Evolutionary conservation across 2,113 vertebrate species (phyloP).

Genomic region (Clarias macrocephalus): DNA sequence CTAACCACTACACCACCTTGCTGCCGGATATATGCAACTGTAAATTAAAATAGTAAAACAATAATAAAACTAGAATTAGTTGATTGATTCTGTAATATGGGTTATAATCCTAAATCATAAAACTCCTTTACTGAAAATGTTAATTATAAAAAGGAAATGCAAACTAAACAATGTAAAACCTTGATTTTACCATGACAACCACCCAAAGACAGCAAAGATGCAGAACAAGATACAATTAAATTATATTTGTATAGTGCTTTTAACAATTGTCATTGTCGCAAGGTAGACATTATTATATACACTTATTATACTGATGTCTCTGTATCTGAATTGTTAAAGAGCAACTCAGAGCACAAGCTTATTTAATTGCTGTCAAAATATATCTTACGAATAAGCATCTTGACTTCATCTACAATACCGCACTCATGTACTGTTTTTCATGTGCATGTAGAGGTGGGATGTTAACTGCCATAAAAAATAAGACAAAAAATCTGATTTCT

Average conservation of each 20-base stretch:
- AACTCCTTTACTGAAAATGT: neutral
- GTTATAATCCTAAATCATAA: neutral
- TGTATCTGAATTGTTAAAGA: neutral
- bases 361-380: neutral
- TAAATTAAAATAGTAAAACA: neutral
- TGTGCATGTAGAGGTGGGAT: neutral
- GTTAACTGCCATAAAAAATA: neutral
- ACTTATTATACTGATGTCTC: neutral
- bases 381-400: neutral
- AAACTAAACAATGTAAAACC: neutral
- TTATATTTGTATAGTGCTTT: too few species aligned
- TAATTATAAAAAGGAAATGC: neutral
- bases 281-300: too few species aligned
- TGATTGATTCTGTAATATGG: slow-evolving; percentile 1
- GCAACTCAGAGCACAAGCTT: neutral
- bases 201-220: neutral
- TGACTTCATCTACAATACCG: neutral
- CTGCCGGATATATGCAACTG: neutral
- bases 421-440: neutral
- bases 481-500: neutral
- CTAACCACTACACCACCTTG: too few species aligned
- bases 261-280: too few species aligned
- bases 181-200: neutral
- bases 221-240: neutral
- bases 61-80: neutral